Base-by-base conservation (phyloP, 2,797 vertebrate genomes). In the Acanthurus lineatus region DNA sequence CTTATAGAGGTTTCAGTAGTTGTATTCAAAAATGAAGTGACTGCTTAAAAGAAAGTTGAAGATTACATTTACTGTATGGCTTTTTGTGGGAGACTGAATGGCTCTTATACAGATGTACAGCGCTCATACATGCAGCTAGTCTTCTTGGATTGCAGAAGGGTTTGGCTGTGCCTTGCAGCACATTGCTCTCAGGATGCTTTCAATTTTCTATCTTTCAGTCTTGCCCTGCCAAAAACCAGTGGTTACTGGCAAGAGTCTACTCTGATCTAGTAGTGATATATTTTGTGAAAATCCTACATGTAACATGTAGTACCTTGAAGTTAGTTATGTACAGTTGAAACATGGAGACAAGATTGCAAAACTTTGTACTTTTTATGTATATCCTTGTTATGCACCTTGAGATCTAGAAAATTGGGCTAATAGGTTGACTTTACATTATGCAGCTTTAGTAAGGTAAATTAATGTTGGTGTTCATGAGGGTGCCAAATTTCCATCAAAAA, bases 141-240 rank as follows among this genome's bases (percentile, higher is more conserved):
- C 76, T 83, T 60, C 68, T 48, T 69, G 79, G 80, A 76, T 77
- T 47, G 19, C 59, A 56, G 76, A 75, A 81, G 74, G 76, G 75
- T 89, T 88, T 72, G 84, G 89, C 85, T 91, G 90, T 91, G 89
- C 89, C 84, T 91, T 91, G 90, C 89, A 88, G 91, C 90, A 86
- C 88, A 88, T 86, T 84, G 89, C 88, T 91, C 93, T 93, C 92
- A 93, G 92, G 92, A 91, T 90, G 89, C 84, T 92, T 91, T 90
- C 64, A 65, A 70, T 80, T 91, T 91, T 91, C 73, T 81, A 80
- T 79, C 77, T 83, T 89, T 80, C 48, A 70, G 47, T 87, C 62
- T 82, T 63, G 86, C 79, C 69, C 77, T 86, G 89, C 81, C 85
- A 84, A 83, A 84, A 82, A 83, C 62, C 77, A 76, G 54, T 47